Conservation (phyloP, 2,888 invertebrate genomes). For the Taphrorychus bicolor region DNA sequence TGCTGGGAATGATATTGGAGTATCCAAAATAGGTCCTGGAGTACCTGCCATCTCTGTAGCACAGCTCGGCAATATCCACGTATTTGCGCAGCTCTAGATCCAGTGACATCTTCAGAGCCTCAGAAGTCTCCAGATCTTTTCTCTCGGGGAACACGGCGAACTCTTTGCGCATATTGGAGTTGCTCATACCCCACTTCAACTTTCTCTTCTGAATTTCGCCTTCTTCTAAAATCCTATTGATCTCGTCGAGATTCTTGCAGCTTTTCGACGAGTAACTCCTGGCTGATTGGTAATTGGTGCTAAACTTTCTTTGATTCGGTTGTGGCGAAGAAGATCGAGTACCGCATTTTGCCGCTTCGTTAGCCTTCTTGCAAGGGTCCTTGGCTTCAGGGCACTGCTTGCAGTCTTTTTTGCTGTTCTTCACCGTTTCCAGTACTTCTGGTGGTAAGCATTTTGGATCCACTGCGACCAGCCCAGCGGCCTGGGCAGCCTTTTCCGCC, state of each 20-base stretch:
- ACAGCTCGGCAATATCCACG: slow-evolving; percentile 13
- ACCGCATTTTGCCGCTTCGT: neutral
- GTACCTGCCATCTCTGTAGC: neutral
- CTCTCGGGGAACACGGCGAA: slow-evolving; percentile 10
- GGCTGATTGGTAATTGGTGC: slow-evolving; percentile 15
- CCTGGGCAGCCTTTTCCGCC: slow-evolving; percentile 52
- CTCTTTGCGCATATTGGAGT: neutral
- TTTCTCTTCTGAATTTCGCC: slow-evolving; percentile 28
- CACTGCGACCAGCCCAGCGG: slow-evolving; percentile 51
- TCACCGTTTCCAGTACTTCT: slow-evolving; percentile 4
- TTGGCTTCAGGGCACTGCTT: slow-evolving; percentile 27
- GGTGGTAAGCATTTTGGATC: slow-evolving; percentile 46
- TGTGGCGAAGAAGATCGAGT: slow-evolving; percentile 1
- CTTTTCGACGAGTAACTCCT: slow-evolving; percentile 39
- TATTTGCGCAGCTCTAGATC: slow-evolving; percentile 10
- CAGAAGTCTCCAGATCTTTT: slow-evolving; percentile 18
- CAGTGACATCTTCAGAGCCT: slow-evolving; percentile 22
- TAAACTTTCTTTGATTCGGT: slow-evolving; percentile 10
- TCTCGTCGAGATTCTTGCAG: slow-evolving; percentile 39
- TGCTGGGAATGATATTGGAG: slow-evolving; percentile 33
- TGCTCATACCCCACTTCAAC: neutral
- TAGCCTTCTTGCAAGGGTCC: neutral
- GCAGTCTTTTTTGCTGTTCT: slow-evolving; percentile 32
- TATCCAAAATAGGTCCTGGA: slow-evolving; percentile 35
- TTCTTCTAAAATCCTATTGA: slow-evolving; percentile 44